These are phyloP conservation scores for Tetragnatha versicolor DNA, from an alignment of 1,140 invertebrate species.

Conservation along the genomic window DNA sequence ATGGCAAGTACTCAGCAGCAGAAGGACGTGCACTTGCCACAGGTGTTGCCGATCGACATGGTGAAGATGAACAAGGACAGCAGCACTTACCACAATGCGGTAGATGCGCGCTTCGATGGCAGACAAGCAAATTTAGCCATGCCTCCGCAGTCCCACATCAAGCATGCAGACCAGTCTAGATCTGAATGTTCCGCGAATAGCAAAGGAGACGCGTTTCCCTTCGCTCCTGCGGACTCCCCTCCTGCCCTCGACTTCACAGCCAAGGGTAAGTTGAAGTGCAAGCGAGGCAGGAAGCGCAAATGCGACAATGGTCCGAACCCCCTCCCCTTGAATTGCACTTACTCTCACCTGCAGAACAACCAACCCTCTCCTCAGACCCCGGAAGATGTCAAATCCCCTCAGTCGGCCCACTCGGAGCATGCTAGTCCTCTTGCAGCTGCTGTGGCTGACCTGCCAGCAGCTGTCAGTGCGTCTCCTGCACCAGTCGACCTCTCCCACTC, in stretches of 20 bases:
- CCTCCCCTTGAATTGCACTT: slow-evolving; percentile 40
- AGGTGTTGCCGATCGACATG: slow-evolving; percentile 43
- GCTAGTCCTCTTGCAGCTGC: background rate
- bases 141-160: background rate
- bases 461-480: slow-evolving; percentile 17
- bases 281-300: slow-evolving; percentile 27
- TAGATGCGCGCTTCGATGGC: slow-evolving; percentile 1
- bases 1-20: background rate
- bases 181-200: slow-evolving; percentile 36
- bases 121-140: background rate
- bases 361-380: slow-evolving; percentile 30
- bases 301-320: slow-evolving; percentile 4
- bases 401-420: background rate
- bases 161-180: slow-evolving; percentile 16
- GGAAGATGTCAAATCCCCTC: background rate
- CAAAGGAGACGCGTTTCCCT: slow-evolving; percentile 21
- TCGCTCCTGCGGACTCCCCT: slow-evolving; percentile 13
- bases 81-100: slow-evolving; percentile 9
- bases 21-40: slow-evolving; percentile 27
- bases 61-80: slow-evolving; percentile 39
- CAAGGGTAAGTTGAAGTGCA: slow-evolving; percentile 32
- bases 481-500: slow-evolving; percentile 49
- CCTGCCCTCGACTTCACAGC: slow-evolving; percentile 43
- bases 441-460: slow-evolving; percentile 1
- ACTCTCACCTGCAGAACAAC: slow-evolving; percentile 40